A percentile compares a stretch with the other conserved stretches of the same genome.
Evolutionary conservation across 2,888 invertebrate species (phyloP).

Genomic region (Andrena chrysosceles): DNA sequence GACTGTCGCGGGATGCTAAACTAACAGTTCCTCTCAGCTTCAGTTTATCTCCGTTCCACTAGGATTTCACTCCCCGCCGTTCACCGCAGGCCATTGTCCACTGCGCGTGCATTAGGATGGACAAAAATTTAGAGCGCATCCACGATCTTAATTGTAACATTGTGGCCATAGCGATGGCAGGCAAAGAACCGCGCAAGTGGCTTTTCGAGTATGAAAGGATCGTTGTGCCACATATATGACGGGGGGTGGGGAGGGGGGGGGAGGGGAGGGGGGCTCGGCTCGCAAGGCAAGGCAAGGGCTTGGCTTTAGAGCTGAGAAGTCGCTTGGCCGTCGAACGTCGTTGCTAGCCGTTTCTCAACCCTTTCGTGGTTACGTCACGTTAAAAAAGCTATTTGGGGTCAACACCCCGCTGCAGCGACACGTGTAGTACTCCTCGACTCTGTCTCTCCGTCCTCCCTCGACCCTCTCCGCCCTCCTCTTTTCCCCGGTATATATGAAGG

Average conservation of each 20-base stretch:
- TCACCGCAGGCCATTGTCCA: too few species aligned
- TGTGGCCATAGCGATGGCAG: conserved; percentile 47
- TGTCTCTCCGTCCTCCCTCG: conserved; percentile 70
- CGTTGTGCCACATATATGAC: conserved; percentile 75
- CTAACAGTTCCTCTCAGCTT: neutral
- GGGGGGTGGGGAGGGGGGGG: conserved; percentile 49
- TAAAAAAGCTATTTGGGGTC: conserved; percentile 85
- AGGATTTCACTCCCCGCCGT: neutral
- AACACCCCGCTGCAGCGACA: conserved; percentile 87
- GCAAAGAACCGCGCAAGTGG: conserved; percentile 57
- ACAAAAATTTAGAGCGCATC: conserved; percentile 48
- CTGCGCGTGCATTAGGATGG: neutral
- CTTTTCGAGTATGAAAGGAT: conserved; percentile 79
- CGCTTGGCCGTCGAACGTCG: conserved; percentile 65
- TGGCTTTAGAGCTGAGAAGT: conserved; percentile 64
- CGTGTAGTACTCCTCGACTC: conserved; percentile 84
- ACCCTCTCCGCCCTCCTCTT: conserved; percentile 65
- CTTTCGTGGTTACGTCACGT: conserved; percentile 82
- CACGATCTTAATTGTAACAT: conserved; percentile 58
- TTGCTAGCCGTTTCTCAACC: conserved; percentile 80
- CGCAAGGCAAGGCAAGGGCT: conserved; percentile 59
- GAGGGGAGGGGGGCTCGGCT: conserved; percentile 16
- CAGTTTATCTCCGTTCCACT: neutral
- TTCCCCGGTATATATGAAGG: conserved; percentile 59
- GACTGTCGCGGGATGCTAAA: too few species aligned